These are phyloP conservation scores for Loripinus fragilis DNA, from an alignment of 2,888 invertebrate species.

Conservation along the genomic window DNA sequence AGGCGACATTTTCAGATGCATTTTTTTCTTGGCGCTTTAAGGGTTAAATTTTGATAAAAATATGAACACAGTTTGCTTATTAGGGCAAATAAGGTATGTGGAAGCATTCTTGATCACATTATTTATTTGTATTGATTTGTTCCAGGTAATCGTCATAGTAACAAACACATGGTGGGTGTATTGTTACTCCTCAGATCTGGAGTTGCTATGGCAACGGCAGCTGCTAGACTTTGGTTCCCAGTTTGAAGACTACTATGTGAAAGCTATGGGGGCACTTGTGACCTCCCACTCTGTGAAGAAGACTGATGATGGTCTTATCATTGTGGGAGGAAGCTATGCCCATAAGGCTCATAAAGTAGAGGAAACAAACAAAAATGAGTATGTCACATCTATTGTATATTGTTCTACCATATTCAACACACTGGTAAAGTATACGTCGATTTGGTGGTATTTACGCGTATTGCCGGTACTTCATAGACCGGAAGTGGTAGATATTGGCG, in stretches of 20 bases:
- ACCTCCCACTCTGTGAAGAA: slow-evolving; percentile 76
- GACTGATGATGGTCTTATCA: slow-evolving; percentile 75
- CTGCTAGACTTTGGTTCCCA: slow-evolving; percentile 68
- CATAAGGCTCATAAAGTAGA: slow-evolving; percentile 67
- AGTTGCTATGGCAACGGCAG: slow-evolving; percentile 75
- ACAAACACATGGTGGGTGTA: slow-evolving; percentile 79
- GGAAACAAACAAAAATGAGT: slow-evolving; percentile 43
- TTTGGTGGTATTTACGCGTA: too few relatives aligned
- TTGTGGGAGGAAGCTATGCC: slow-evolving; percentile 78
- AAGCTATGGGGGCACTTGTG: slow-evolving; percentile 76
- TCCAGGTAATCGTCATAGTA: slow-evolving; percentile 79
- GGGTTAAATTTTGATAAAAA: too few relatives aligned
- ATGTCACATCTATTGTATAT: neutral
- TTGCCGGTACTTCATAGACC: too few relatives aligned
- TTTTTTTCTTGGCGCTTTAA: too few relatives aligned
- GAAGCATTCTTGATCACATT: too few relatives aligned
- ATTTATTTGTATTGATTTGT: slow-evolving; percentile 9
- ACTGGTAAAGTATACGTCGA: too few relatives aligned
- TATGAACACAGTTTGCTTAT: too few relatives aligned
- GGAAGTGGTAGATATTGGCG: too few relatives aligned
- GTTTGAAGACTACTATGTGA: slow-evolving; percentile 71
- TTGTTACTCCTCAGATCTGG: slow-evolving; percentile 75
- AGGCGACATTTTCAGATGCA: too few relatives aligned
- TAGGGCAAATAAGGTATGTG: too few relatives aligned
- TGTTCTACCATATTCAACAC: too few relatives aligned